phyloP scores from a whole-genome alignment of 2,113 vertebrate genomes.

The Verasper variegatus region DNA sequence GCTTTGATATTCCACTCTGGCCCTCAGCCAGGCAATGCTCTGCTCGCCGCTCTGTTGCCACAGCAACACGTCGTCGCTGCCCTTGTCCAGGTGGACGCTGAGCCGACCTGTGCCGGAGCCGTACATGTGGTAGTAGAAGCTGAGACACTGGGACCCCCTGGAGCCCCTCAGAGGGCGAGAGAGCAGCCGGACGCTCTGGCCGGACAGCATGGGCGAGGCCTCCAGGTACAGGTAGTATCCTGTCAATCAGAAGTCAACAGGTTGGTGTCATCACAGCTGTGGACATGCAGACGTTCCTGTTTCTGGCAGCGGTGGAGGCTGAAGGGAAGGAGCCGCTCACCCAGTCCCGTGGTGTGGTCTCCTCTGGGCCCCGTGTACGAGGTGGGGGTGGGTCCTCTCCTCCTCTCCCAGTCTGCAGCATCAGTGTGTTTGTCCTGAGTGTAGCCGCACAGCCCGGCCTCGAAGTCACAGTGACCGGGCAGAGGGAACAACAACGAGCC shows the following conservation, averaged over 20 bases:
- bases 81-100: slow-evolving; percentile 83
- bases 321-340: slow-evolving; percentile 79
- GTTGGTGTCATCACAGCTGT: neutral
- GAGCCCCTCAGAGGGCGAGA: slow-evolving; percentile 85
- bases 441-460: slow-evolving; percentile 88
- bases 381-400: slow-evolving; percentile 90
- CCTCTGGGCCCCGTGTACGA: slow-evolving; percentile 93
- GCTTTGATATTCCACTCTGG: slow-evolving; percentile 86
- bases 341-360: slow-evolving; percentile 94
- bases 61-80: slow-evolving; percentile 79
- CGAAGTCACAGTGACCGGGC: slow-evolving; percentile 91
- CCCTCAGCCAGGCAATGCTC: slow-evolving; percentile 91
- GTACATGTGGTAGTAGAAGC: slow-evolving; percentile 95
- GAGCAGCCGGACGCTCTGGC: slow-evolving; percentile 85
- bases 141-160: slow-evolving; percentile 87
- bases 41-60: slow-evolving; percentile 91
- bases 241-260: slow-evolving; percentile 57
- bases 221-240: slow-evolving; percentile 96
- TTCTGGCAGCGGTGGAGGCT: neutral
- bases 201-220: slow-evolving; percentile 90
- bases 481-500: slow-evolving; percentile 63
- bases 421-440: slow-evolving; percentile 86
- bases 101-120: slow-evolving; percentile 91
- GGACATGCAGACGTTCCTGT: neutral
- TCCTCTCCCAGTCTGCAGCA: slow-evolving; percentile 86